phyloP scores from a whole-genome alignment of 1,140 invertebrate species.

The Drosophila persimilis region DNA sequence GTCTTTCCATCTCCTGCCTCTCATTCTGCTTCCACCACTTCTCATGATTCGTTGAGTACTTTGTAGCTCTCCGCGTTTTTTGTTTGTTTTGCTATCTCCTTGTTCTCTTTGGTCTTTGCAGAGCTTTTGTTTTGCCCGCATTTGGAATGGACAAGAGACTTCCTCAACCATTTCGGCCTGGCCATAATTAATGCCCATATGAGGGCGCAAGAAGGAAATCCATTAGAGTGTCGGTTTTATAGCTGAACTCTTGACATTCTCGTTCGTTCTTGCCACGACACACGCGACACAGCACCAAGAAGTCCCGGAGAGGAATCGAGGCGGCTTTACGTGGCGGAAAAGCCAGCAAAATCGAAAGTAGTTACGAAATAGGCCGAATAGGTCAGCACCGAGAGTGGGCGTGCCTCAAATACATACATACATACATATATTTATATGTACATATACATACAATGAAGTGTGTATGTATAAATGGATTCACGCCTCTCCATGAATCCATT shows the following conservation, averaged over 20 bases:
- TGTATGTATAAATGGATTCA: conserved; percentile 37
- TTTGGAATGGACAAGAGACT: not conserved
- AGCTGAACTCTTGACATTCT: conserved; percentile 64
- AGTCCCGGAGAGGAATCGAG: conserved; percentile 31
- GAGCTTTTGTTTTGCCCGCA: conserved; percentile 18
- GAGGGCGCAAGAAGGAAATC: conserved; percentile 21
- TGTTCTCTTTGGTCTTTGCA: conserved; percentile 17
- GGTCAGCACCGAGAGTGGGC: conserved; percentile 44
- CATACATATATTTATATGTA: not conserved
- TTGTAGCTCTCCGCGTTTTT: conserved; percentile 29
- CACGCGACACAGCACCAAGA: conserved; percentile 28
- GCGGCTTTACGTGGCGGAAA: conserved; percentile 45
- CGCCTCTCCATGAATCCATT: conserved; percentile 63
- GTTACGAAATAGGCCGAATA: conserved; percentile 38
- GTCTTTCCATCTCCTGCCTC: too few relatives aligned
- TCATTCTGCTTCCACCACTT: too few relatives aligned
- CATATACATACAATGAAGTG: too few relatives aligned
- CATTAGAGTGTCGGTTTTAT: conserved; percentile 27
- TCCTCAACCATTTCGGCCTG: conserved; percentile 3
- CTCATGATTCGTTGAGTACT: conserved; percentile 4
- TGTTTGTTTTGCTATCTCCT: conserved; percentile 14
- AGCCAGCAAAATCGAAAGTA: conserved; percentile 40
- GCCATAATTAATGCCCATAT: conserved; percentile 45
- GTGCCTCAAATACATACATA: not conserved
- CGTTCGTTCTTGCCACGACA: conserved; percentile 1